Percentiles rank a stretch among this genome's conserved stretches.
These are phyloP conservation scores for Corbicula japonica DNA, from an alignment of 2,888 invertebrate species.

Conservation along the genomic window DNA sequence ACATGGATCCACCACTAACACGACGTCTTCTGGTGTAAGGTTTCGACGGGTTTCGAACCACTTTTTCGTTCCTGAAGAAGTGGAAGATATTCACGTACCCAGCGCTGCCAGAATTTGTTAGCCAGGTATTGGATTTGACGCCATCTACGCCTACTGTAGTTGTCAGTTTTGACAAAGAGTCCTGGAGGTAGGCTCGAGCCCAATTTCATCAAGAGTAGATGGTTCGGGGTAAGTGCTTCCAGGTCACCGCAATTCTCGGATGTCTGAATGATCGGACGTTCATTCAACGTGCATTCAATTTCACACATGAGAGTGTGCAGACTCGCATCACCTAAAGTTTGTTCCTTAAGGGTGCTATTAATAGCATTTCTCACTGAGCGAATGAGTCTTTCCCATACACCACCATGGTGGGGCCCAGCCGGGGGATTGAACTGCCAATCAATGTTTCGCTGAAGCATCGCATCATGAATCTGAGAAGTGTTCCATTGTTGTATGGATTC, in stretches of 20 bases:
- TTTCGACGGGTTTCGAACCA: slow-evolving; percentile 31
- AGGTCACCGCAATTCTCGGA: slow-evolving; percentile 42
- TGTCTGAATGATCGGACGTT: slow-evolving; percentile 46
- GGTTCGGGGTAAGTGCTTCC: slow-evolving; percentile 50
- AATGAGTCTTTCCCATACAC: slow-evolving; percentile 46
- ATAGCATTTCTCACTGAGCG: slow-evolving; percentile 22
- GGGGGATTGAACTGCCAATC: slow-evolving; percentile 60
- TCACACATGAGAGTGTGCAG: slow-evolving; percentile 60
- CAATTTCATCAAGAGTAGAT: too few relatives aligned
- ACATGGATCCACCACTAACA: slow-evolving; percentile 33
- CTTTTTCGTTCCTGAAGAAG: slow-evolving; percentile 44
- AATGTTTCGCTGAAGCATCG: slow-evolving; percentile 42
- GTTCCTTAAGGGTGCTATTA: slow-evolving; percentile 34
- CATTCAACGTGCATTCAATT: slow-evolving; percentile 53
- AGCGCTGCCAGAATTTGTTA: slow-evolving; percentile 51
- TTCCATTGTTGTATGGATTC: slow-evolving; percentile 30
- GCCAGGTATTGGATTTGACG: slow-evolving; percentile 48
- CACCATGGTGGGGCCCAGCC: slow-evolving; percentile 40
- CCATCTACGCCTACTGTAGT: slow-evolving; percentile 43
- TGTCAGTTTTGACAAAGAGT: slow-evolving; percentile 30
- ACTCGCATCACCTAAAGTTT: slow-evolving; percentile 48
- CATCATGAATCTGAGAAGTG: slow-evolving; percentile 4
- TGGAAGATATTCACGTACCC: slow-evolving; percentile 42
- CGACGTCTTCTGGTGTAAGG: slow-evolving; percentile 28
- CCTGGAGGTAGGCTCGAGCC: slow-evolving; percentile 46